A percentile compares a stretch with the other conserved stretches of the same genome.
Evolutionary conservation across 2,888 invertebrate genomes (phyloP).

Genomic region (Ophioninae sp.): DNA sequence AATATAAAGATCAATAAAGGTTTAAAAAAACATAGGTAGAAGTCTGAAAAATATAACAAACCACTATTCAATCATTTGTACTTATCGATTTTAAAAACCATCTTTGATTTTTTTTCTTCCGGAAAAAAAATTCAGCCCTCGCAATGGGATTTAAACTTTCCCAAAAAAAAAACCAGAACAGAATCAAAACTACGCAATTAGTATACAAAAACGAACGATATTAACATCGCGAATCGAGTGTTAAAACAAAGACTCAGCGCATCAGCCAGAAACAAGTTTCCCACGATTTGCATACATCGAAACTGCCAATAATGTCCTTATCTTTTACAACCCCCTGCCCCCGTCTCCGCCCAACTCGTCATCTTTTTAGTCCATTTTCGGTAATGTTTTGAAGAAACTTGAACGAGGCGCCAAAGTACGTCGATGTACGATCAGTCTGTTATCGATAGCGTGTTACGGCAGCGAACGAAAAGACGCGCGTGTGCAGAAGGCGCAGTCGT

Average conservation of each 20-base stretch:
- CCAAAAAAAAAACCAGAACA: too few relatives aligned
- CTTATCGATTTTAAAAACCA: too few relatives aligned
- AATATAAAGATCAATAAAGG: too few relatives aligned
- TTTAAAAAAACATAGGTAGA: too few relatives aligned
- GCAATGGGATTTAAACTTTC: too few relatives aligned
- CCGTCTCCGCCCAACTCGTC: conserved; percentile 30
- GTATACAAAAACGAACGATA: too few relatives aligned
- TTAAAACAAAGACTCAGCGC: neutral
- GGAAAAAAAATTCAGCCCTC: too few relatives aligned
- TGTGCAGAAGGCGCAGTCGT: conserved; percentile 47
- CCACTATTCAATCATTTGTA: too few relatives aligned
- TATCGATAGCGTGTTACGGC: neutral
- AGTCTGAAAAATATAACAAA: too few relatives aligned
- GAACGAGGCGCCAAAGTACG: neutral
- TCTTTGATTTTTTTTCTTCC: too few relatives aligned
- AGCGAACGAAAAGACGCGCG: conserved; percentile 8
- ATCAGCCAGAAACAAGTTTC: conserved; percentile 39
- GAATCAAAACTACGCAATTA: too few relatives aligned
- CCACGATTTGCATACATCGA: conserved; percentile 51
- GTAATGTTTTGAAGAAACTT: neutral
- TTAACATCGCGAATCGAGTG: conserved; percentile 17
- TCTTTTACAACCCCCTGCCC: neutral
- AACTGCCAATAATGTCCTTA: conserved; percentile 46
- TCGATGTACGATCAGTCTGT: neutral
- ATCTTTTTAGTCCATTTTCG: neutral